Percentiles rank a stretch among this genome's conserved stretches.
Evolutionary conservation across 2,113 vertebrate genomes (phyloP).

Genomic region (Callaeas wilsoni): DNA sequence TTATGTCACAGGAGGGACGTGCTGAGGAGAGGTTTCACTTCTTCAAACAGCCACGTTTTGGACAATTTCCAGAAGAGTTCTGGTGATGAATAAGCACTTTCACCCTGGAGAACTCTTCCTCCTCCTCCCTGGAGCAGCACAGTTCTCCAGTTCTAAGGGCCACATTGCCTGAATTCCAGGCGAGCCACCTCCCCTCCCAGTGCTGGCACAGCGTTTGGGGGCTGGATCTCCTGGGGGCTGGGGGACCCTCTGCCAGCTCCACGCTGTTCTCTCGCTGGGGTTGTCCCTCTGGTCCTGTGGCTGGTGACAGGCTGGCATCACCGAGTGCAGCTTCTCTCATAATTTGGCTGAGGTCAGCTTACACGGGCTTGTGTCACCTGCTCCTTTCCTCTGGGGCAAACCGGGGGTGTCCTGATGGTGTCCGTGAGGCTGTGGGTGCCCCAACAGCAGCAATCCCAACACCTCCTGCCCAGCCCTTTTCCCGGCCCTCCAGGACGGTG

Average conservation of each 20-base stretch:
- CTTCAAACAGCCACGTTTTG: not conserved
- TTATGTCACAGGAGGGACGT: not conserved
- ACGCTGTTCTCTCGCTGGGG: not conserved
- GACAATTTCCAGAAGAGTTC: not conserved
- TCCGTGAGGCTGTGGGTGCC: not conserved
- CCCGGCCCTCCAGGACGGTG: too few relatives aligned
- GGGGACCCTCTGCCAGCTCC: not conserved
- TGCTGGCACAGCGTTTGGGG: not conserved
- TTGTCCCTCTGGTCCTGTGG: not conserved
- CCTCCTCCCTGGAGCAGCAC: not conserved
- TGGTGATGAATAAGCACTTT: constrained; percentile 46
- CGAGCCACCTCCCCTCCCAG: not conserved
- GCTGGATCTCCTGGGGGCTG: not conserved
- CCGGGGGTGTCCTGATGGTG: not conserved
- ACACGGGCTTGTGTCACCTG: not conserved
- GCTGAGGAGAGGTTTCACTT: not conserved
- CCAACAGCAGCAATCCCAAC: not conserved
- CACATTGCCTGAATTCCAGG: not conserved
- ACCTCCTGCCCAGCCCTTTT: not conserved
- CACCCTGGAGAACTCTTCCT: not conserved
- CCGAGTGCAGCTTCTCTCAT: not conserved
- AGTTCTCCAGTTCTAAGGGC: not conserved
- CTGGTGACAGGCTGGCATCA: not conserved
- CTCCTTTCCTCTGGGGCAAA: not conserved
- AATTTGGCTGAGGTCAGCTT: not conserved